Evolutionary conservation across 2,888 invertebrate species (phyloP), one percentile per base, ranked within the genome.

Genomic region (Meganola albula): DNA sequence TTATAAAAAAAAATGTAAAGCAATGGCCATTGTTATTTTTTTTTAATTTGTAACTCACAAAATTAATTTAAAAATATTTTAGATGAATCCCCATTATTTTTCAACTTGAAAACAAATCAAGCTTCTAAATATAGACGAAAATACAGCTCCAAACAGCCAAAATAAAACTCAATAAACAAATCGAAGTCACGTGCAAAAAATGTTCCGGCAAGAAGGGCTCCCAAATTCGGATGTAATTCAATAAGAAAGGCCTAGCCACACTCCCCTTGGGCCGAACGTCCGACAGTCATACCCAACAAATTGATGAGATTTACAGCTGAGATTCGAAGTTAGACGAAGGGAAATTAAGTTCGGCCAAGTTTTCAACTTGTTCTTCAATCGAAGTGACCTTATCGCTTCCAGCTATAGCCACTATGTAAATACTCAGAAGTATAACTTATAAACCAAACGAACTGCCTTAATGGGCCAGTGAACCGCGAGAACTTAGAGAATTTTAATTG

Each of bases 221-320:
- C 37, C 49, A 64, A 58, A 63, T 69, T 54, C 54, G 55, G 49
- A 46, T 55, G 65, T 73, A 75, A 76, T 74, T 74, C 65, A 76
- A 76, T 76, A 74, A 75, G 58, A 62, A 62, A 62, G 63, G 61
- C 46, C 60, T 58, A 58, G 58, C 63, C 63, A 59, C 63, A 63
- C 61, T 60, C 63, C 63, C 66, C 40, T 39, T 43, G 62, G 66
- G 41, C 46, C 48, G 52, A 56, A 56, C 45, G 53, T 24, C 53
- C 52, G 32, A 45, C 54, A 65, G 61, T 63, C 67, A 70, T 70
- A 63, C 68, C 69, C 63, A 63, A 66, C 73, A 75, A 75, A 75
- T 77, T 78, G 77, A 77, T 73, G 72, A 75, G 77, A 80, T 80
- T 79, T 73, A 67, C 74, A 68, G 61, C 50, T 56, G 63, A 75